phyloP scores from a whole-genome alignment of 2,797 vertebrate species.

The Sylvia borin region DNA sequence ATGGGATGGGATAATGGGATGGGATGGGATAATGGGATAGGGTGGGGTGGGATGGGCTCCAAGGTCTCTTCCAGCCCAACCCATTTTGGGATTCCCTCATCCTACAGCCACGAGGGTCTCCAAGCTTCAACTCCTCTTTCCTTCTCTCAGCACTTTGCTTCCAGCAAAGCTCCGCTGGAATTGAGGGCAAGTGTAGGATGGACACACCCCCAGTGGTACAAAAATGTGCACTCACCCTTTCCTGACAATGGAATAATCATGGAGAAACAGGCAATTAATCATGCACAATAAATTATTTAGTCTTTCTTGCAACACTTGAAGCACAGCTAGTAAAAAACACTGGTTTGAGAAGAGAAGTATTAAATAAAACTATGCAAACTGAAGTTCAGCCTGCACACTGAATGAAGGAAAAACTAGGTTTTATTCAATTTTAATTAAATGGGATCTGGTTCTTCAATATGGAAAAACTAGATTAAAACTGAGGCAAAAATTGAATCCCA shows the following conservation, averaged over 20 bases:
- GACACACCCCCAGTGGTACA: rapidly evolving
- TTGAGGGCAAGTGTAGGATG: neutral
- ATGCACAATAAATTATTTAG: neutral
- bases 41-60: neutral
- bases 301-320: neutral
- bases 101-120: neutral
- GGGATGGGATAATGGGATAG: neutral
- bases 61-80: neutral
- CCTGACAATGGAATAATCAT: neutral
- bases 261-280: neutral
- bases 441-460: neutral
- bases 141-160: neutral
- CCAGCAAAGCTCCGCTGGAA: neutral
- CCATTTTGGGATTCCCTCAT: neutral
- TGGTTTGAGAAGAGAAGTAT: neutral
- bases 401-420: neutral
- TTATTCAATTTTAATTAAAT: neutral
- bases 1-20: neutral
- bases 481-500: conserved; percentile 34
- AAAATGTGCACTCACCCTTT: rapidly evolving
- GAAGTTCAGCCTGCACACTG: neutral
- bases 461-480: conserved; percentile 27
- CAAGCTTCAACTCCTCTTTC: rapidly evolving
- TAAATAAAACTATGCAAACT: neutral
- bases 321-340: neutral